phyloP scores from a whole-genome alignment of 1,140 invertebrate genomes.

The Dinothrombium tinctorium region DNA sequence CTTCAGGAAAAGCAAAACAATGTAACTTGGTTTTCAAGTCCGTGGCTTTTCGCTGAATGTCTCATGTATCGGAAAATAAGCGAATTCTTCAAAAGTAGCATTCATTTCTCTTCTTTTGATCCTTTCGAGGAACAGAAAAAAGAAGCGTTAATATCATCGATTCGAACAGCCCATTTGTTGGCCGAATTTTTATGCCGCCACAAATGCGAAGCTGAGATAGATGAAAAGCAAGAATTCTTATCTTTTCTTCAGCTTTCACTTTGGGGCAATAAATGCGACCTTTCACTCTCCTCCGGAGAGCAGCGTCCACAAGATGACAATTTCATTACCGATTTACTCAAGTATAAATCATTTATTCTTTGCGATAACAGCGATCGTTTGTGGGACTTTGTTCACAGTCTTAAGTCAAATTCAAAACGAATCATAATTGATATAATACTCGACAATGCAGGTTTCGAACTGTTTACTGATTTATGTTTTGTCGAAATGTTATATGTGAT shows the following conservation, averaged over 20 bases:
- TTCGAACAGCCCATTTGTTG: constrained; percentile 16
- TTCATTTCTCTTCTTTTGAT: constrained; percentile 32
- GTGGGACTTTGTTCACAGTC: constrained; percentile 8
- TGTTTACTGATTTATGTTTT: constrained; percentile 69
- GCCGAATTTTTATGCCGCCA: neutral
- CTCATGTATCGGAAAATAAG: constrained; percentile 67
- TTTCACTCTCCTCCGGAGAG: constrained; percentile 53
- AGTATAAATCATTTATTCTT: constrained; percentile 39
- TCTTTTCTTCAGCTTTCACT: constrained; percentile 18
- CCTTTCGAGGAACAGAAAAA: constrained; percentile 48
- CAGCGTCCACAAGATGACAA: constrained; percentile 28
- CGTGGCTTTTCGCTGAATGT: constrained; percentile 73
- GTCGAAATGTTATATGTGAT: constrained; percentile 46
- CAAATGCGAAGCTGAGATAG: too few relatives aligned
- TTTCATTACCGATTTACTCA: constrained; percentile 34
- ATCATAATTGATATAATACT: constrained; percentile 44
- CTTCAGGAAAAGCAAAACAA: constrained; percentile 14
- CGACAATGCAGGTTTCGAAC: constrained; percentile 84
- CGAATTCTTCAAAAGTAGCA: constrained; percentile 48
- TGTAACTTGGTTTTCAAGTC: constrained; percentile 44
- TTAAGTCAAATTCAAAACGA: constrained; percentile 8
- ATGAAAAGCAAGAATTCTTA: neutral
- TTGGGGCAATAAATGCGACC: constrained; percentile 55
- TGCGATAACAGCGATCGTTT: constrained; percentile 30
- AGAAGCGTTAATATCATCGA: constrained; percentile 29